Evolutionary conservation across 2,797 vertebrate genomes (phyloP).

Genomic region (Onychomys torridus): DNA sequence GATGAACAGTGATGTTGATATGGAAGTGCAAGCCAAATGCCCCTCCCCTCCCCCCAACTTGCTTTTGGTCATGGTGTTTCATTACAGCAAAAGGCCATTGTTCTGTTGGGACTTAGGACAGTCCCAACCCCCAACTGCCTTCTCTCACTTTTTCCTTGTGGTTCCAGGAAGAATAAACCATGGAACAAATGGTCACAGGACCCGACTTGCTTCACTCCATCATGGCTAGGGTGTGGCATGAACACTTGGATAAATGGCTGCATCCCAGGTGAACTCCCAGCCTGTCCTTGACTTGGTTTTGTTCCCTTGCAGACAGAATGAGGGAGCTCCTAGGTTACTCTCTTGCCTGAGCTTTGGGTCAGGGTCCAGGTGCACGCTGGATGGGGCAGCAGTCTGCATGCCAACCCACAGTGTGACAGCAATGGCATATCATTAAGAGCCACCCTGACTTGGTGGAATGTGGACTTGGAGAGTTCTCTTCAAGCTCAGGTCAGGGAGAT

Average conservation of each 20-base stretch:
- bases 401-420: no score
- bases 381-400: accelerated
- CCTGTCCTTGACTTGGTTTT: not conserved
- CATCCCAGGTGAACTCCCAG: no score
- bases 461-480: accelerated
- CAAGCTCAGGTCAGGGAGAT: not conserved
- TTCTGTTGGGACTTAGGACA: not conserved
- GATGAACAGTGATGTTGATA: not conserved
- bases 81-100: not conserved
- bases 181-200: accelerated
- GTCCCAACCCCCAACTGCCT: not conserved
- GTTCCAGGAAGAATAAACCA: not conserved
- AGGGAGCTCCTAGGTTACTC: no score
- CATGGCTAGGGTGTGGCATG: accelerated
- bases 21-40: not conserved
- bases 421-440: not conserved
- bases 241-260: no score
- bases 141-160: not conserved
- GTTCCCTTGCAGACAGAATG: no score
- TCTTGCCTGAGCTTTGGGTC: not conserved
- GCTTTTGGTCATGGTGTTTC: not conserved
- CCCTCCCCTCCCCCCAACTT: not conserved
- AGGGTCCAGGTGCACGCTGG: not conserved
- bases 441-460: no score
- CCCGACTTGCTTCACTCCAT: accelerated